A percentile compares a stretch with the other conserved stretches of the same genome.
Conservation (phyloP, 2,113 vertebrate genomes). For the Dromas ardeola region DNA sequence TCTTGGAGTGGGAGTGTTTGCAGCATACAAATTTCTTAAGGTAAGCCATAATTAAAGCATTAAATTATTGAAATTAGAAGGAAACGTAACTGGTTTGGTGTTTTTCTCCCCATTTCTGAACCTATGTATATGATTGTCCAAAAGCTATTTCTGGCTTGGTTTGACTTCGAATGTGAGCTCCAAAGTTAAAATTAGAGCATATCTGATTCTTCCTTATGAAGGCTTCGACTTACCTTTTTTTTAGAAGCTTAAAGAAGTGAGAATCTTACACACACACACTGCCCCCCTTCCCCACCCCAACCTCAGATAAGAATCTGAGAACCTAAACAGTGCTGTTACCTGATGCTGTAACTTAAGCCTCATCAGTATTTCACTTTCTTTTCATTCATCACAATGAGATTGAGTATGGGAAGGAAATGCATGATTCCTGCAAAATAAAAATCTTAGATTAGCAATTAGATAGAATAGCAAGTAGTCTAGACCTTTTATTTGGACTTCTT, state of each 20-base stretch:
- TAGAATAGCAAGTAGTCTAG: accelerated
- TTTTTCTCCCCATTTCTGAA: neutral
- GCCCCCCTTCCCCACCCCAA: accelerated
- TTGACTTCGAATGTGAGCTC: neutral
- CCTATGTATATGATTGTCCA: neutral
- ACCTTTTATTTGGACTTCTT: neutral
- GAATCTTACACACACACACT: neutral
- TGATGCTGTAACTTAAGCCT: neutral
- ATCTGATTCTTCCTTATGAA: neutral
- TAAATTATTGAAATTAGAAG: neutral
- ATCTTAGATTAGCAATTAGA: neutral
- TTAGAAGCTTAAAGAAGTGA: neutral
- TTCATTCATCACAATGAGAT: neutral
- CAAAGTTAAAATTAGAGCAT: neutral
- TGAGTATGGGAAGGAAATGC: neutral
- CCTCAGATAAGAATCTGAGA: neutral
- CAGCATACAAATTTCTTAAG: slow-evolving; percentile 90
- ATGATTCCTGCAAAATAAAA: neutral
- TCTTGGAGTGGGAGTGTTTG: slow-evolving; percentile 87
- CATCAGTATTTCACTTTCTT: neutral
- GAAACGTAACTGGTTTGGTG: neutral
- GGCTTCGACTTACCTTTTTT: neutral
- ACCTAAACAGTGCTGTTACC: neutral
- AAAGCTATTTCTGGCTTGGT: neutral
- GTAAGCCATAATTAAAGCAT: slow-evolving; percentile 51